Evolutionary conservation across 1,140 invertebrate genomes (phyloP).

Genomic region (Lamellibrachia luymesi): DNA sequence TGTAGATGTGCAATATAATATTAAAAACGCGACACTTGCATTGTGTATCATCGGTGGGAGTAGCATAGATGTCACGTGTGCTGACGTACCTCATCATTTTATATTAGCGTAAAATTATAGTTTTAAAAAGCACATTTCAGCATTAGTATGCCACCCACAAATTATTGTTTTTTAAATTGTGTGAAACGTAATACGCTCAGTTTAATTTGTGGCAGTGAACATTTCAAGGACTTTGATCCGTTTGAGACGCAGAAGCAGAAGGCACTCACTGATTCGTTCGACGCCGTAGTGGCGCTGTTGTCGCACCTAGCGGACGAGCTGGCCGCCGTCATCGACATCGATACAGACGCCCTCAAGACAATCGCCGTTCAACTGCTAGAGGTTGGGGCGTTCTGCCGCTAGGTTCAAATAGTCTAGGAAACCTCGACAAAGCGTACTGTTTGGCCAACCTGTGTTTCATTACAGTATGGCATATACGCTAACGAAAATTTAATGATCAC

Average conservation of each 20-base stretch:
- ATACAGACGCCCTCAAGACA: neutral
- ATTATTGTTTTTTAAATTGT: no score
- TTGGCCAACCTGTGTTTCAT: no score
- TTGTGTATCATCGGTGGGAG: neutral
- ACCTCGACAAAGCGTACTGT: no score
- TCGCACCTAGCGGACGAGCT: neutral
- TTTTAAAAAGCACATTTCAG: no score
- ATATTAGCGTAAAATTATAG: slow-evolving; percentile 9
- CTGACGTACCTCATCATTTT: neutral
- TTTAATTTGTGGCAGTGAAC: slow-evolving; percentile 58
- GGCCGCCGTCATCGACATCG: no score
- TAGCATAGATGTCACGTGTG: neutral
- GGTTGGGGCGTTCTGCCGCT: neutral
- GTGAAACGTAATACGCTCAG: no score
- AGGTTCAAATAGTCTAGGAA: no score
- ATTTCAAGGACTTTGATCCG: slow-evolving; percentile 71
- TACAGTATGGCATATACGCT: no score
- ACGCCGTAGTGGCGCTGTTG: slow-evolving; percentile 5
- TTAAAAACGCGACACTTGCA: neutral
- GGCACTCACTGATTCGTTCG: slow-evolving; percentile 55
- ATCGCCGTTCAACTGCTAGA: neutral
- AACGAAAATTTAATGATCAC: no score
- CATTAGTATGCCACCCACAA: no score
- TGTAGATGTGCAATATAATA: neutral
- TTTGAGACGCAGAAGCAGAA: slow-evolving; percentile 74